Percentiles rank a stretch among this genome's conserved stretches.
phyloP scores from a whole-genome alignment of 2,113 vertebrate species.

The Dendropsophus ebraccatus region DNA sequence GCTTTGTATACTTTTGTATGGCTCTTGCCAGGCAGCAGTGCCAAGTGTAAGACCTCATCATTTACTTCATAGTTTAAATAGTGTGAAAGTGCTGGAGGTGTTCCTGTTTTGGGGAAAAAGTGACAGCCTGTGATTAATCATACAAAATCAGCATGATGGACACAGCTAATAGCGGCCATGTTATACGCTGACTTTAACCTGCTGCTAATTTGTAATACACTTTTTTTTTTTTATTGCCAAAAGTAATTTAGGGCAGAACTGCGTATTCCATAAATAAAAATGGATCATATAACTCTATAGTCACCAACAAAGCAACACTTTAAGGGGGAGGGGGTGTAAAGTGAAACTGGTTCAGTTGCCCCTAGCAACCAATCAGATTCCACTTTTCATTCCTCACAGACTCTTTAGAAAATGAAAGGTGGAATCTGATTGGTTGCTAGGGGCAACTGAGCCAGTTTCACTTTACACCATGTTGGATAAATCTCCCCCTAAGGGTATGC shows the following conservation, averaged over 20 bases:
- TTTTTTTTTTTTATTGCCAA: conserved; percentile 22
- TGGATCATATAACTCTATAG: not conserved
- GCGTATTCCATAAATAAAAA: not conserved
- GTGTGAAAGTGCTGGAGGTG: conserved; percentile 28
- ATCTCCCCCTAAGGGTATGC: too few relatives aligned
- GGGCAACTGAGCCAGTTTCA: too few relatives aligned
- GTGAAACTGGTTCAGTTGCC: too few relatives aligned
- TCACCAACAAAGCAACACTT: not conserved
- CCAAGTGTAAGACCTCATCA: conserved; percentile 60
- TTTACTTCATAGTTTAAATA: conserved; percentile 43
- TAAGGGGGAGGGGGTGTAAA: too few relatives aligned
- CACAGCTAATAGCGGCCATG: conserved; percentile 43
- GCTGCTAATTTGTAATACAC: conserved; percentile 30
- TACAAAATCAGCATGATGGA: conserved; percentile 42
- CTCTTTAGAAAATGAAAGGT: too few relatives aligned
- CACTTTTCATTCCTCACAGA: too few relatives aligned
- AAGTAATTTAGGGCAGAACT: not conserved
- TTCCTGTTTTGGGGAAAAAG: conserved; percentile 52
- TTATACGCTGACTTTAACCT: conserved; percentile 41
- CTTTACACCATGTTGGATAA: too few relatives aligned
- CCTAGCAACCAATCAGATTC: too few relatives aligned
- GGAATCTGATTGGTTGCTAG: too few relatives aligned
- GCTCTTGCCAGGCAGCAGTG: conserved; percentile 49
- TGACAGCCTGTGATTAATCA: conserved; percentile 56
- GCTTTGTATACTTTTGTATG: conserved; percentile 34